A percentile compares a stretch with the other conserved stretches of the same genome.
These are phyloP conservation scores for Tiliacea citrago DNA, from an alignment of 2,888 invertebrate genomes.

Conservation along the genomic window DNA sequence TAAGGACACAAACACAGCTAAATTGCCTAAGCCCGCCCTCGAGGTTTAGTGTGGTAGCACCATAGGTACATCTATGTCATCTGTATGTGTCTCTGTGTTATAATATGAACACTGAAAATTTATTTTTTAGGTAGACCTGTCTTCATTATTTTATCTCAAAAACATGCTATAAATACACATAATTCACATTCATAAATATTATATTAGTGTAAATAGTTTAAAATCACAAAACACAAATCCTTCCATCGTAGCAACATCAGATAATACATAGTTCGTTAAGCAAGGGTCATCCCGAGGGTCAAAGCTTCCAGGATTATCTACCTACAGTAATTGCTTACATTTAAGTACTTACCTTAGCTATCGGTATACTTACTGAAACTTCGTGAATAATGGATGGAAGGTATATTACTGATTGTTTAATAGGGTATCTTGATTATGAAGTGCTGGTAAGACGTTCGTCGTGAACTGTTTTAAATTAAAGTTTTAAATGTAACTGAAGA, in stretches of 20 bases:
- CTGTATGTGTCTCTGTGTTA: too few relatives aligned
- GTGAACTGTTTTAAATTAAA: conserved; percentile 14
- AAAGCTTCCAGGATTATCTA: conserved; percentile 71
- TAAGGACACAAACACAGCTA: too few relatives aligned
- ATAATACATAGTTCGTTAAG: conserved; percentile 80
- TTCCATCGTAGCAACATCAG: conserved; percentile 68
- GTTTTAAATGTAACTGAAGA: not conserved
- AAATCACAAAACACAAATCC: conserved; percentile 59
- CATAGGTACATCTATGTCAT: too few relatives aligned
- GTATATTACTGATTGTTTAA: conserved; percentile 58
- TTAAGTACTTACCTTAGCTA: conserved; percentile 68
- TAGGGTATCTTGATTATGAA: conserved; percentile 34
- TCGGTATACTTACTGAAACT: conserved; percentile 60
- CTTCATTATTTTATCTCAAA: not conserved
- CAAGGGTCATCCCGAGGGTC: conserved; percentile 85
- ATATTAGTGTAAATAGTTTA: conserved; percentile 36
- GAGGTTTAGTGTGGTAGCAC: too few relatives aligned
- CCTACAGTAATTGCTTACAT: conserved; percentile 78
- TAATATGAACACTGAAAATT: too few relatives aligned
- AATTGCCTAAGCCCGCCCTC: too few relatives aligned
- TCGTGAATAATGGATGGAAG: conserved; percentile 58
- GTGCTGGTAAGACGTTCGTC: not conserved
- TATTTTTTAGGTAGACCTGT: not conserved
- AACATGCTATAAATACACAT: not conserved
- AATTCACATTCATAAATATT: conserved; percentile 17